Base-by-base conservation (phyloP, 2,888 invertebrate species). In the Trichogramma dendrolimi region DNA sequence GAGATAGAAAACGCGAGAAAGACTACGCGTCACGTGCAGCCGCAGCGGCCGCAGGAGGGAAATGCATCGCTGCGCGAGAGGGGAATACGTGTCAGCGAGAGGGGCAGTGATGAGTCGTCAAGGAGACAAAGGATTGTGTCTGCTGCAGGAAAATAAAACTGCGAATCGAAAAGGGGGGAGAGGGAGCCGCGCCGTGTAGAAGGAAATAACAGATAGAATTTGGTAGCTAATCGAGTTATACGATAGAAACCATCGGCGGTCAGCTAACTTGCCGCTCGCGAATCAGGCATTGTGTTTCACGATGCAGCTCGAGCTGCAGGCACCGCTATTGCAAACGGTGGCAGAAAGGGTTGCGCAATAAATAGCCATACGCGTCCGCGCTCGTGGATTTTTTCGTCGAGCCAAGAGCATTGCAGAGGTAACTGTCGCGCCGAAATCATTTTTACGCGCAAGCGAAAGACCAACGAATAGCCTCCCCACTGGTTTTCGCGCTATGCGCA, bases 181-280 rank as follows among this genome's bases (percentile, higher is more conserved):
- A 44, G 47, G 11, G 6, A 27, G 52, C 14, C 39, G 27, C 27
- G 27, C 27, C 27, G 27, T 2, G 27, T 27, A 27, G 27, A 27
- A 46, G 56, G 39, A 53, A 58, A 52, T 60, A 63, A 58, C 55
- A 58, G 61, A 69, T 70, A 71, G 71, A 72, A 69, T 69, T 66
- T 71, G 69, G 68, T 27, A 70, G 69, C 72, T 76, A 76, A 77
- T 76, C 73, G 75, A 75, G 73, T 76, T 75, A 75, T 70, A 72
- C 67, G 72, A 73, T 75, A 74, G 72, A 76, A 76, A 76, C 77
- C 77, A 70, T 73, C 67, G 72, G 71, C 66, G 75, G 77, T 76
- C 74, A 74, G 69, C 70, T 72, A 74, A 73, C 72, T 72, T 71
- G 71, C 71, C 72, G 67, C 64, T 40, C 14, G 61, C 55, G 55